Evolutionary conservation across 1,140 invertebrate genomes (phyloP).

Genomic region (Drosophila guanche): DNA sequence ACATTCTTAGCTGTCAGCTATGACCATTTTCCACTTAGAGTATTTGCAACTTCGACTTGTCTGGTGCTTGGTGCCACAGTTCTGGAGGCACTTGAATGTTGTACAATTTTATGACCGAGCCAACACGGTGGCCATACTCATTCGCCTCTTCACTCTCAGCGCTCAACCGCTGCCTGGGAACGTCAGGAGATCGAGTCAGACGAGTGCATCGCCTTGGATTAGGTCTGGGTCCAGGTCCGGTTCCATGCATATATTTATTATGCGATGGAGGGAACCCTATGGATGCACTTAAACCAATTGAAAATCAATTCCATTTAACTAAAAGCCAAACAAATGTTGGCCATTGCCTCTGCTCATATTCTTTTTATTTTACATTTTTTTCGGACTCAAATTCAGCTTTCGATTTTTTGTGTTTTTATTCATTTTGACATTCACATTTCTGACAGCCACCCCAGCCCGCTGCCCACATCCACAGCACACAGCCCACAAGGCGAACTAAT

Average conservation of each 20-base stretch:
- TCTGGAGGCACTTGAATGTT: not conserved
- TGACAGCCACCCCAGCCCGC: constrained; percentile 5
- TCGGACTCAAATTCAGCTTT: constrained; percentile 34
- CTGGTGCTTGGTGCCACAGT: no score
- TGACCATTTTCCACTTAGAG: no score
- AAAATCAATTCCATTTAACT: constrained; percentile 77
- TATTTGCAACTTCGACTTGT: not conserved
- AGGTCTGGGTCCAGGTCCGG: not conserved
- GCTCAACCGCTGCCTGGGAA: no score
- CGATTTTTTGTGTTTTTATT: constrained; percentile 45
- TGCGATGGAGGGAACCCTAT: constrained; percentile 15
- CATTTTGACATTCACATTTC: constrained; percentile 66
- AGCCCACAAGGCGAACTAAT: not conserved
- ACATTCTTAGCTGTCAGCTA: no score
- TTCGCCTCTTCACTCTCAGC: not conserved
- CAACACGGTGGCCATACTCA: not conserved
- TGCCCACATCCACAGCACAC: no score
- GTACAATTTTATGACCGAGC: constrained; percentile 21
- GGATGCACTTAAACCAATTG: constrained; percentile 72
- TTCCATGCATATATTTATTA: not conserved
- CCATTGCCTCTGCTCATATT: constrained; percentile 20
- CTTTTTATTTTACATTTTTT: constrained; percentile 35
- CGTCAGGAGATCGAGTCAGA: no score
- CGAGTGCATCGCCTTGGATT: not conserved
- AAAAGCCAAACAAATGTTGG: constrained; percentile 73